Evolutionary conservation across 1,140 invertebrate genomes (phyloP).

Genomic region (Drosophila rhopaloa): DNA sequence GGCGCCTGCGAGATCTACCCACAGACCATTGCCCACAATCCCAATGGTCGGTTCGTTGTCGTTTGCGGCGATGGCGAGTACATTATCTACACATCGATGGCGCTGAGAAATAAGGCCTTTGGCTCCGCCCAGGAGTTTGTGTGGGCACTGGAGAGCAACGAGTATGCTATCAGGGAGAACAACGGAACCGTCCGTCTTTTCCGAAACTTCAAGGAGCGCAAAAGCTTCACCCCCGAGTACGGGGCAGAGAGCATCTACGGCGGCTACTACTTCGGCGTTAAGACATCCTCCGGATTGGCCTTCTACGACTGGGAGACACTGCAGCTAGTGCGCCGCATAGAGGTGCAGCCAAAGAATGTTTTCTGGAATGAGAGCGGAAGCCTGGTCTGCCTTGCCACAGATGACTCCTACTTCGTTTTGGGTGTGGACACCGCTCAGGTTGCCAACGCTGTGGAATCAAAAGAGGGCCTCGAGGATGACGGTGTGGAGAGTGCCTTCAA

Average conservation of each 20-base stretch:
- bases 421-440: slow-evolving; percentile 94
- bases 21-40: slow-evolving; percentile 99
- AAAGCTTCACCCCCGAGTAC: slow-evolving; percentile 97
- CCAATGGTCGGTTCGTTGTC: slow-evolving; percentile 99
- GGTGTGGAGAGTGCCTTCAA: slow-evolving; percentile 99
- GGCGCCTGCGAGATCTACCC: slow-evolving; percentile 99
- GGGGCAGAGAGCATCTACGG: slow-evolving; percentile 99
- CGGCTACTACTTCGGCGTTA: slow-evolving; percentile 96
- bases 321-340: slow-evolving; percentile 92
- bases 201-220: slow-evolving; percentile 99
- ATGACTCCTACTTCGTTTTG: slow-evolving; percentile 98
- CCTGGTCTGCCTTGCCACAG: slow-evolving; percentile 96
- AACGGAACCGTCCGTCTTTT: slow-evolving; percentile 96
- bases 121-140: slow-evolving; percentile 99
- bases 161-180: slow-evolving; percentile 97
- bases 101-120: slow-evolving; percentile 98
- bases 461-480: slow-evolving; percentile 93
- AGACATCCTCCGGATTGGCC: slow-evolving; percentile 94
- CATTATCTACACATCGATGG: slow-evolving; percentile 99
- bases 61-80: slow-evolving; percentile 99
- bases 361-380: slow-evolving; percentile 99
- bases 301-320: slow-evolving; percentile 99
- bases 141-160: slow-evolving; percentile 98
- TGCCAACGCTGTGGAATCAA: slow-evolving; percentile 89
- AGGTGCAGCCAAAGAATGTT: slow-evolving; percentile 88